Evolutionary conservation across 37 sponge, comb jelly and placozoan genomes (phyloP).

Genomic region (Spongilla lacustris): DNA sequence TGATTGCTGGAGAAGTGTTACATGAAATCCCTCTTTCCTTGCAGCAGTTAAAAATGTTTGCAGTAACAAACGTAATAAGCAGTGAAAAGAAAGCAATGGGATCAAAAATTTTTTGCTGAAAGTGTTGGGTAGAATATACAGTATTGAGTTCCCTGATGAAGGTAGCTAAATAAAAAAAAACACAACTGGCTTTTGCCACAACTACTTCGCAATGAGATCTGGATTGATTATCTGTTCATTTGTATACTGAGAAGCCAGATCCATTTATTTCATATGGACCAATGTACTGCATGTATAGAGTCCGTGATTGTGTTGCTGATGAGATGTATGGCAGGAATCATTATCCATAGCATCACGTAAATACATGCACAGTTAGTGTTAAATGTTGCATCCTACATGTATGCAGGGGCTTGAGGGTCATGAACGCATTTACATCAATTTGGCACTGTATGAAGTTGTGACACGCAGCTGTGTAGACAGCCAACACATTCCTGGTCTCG

Average conservation of each 20-base stretch:
- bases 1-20: background rate
- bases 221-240: background rate
- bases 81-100: slow-evolving; percentile 8
- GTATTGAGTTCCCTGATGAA: slow-evolving; percentile 40
- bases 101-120: slow-evolving; percentile 54
- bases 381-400: no score
- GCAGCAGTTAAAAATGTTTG: slow-evolving; percentile 17
- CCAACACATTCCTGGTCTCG: background rate
- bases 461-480: background rate
- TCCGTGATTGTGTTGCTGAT: slow-evolving; percentile 40
- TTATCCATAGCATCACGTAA: no score
- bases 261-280: slow-evolving; percentile 55
- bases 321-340: slow-evolving; percentile 37
- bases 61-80: background rate
- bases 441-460: background rate
- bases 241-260: slow-evolving; percentile 36
- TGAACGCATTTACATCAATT: background rate
- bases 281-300: slow-evolving; percentile 17
- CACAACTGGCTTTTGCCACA: slow-evolving; percentile 49
- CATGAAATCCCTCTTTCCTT: background rate
- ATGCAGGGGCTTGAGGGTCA: background rate
- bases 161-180: background rate
- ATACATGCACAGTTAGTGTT: no score
- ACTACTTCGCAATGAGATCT: background rate
- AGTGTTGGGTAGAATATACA: slow-evolving; percentile 58